Conservation (phyloP, 2,797 vertebrate species). For the Pteropus rufus region DNA sequence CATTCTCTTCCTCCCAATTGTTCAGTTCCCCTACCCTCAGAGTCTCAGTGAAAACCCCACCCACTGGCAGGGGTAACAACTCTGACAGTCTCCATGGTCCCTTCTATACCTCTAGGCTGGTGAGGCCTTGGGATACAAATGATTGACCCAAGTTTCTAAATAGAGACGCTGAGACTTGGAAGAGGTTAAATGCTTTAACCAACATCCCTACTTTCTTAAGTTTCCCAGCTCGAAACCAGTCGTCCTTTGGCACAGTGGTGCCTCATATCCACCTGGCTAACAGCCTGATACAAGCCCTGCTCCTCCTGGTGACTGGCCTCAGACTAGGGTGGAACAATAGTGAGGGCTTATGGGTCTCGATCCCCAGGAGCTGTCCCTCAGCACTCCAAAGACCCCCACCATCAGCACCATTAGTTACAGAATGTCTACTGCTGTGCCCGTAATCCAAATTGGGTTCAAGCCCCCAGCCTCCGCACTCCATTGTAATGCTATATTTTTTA, state of each 20-base stretch:
- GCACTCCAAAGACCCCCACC: not conserved
- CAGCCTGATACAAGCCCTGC: not conserved
- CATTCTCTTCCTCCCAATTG: not conserved
- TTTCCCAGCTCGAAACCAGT: accelerated
- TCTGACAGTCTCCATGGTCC: accelerated
- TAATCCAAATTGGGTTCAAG: conserved; percentile 79
- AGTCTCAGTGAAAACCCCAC: not conserved
- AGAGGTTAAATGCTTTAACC: not conserved
- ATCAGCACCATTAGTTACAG: not conserved
- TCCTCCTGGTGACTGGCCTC: not conserved
- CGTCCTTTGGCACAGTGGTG: accelerated
- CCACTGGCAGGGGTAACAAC: accelerated
- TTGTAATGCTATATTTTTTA: conserved; percentile 71
- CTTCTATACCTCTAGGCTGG: not conserved
- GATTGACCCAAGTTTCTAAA: not conserved
- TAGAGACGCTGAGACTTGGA: not conserved
- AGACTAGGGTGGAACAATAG: not conserved
- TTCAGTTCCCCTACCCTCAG: not conserved
- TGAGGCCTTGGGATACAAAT: not conserved
- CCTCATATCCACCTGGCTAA: not conserved
- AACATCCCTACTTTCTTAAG: no score
- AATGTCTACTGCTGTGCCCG: not conserved
- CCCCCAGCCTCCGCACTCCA: conserved; percentile 48
- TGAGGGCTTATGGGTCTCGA: accelerated
- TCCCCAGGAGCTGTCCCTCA: not conserved